Conservation (phyloP, 2,113 vertebrate species). For the Cynocephalus volans region DNA sequence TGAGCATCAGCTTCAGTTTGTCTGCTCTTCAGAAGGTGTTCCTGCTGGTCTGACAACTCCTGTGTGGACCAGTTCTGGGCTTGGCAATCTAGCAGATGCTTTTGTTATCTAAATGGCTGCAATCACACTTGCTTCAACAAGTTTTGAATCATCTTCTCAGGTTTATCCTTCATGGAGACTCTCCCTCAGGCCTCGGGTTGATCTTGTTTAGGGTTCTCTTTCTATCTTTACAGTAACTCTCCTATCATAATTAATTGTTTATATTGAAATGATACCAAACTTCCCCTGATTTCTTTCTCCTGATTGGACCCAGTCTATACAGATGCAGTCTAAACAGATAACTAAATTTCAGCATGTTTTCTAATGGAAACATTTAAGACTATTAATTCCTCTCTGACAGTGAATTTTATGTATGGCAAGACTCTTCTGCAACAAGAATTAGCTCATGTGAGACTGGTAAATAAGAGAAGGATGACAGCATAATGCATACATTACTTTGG, state of each 20-base stretch:
- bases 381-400: neutral
- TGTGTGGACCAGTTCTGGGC: neutral
- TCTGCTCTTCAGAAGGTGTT: neutral
- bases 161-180: neutral
- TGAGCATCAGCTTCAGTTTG: neutral
- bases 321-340: neutral
- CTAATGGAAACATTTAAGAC: conserved; percentile 18
- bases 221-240: conserved; percentile 15
- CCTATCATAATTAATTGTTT: neutral
- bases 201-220: neutral
- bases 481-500: neutral
- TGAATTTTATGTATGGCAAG: neutral
- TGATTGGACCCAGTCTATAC: neutral
- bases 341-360: conserved; percentile 44
- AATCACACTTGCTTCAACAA: neutral
- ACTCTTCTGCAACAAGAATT: conserved; percentile 3
- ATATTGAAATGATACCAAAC: neutral
- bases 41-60: neutral
- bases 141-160: conserved; percentile 5
- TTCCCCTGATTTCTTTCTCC: neutral
- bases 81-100: neutral
- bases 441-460: neutral
- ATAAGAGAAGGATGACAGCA: conserved; percentile 29
- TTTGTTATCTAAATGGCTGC: neutral
- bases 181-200: neutral